phyloP scores from a whole-genome alignment of 2,888 invertebrate species.

The Monoplex corrugatus region DNA sequence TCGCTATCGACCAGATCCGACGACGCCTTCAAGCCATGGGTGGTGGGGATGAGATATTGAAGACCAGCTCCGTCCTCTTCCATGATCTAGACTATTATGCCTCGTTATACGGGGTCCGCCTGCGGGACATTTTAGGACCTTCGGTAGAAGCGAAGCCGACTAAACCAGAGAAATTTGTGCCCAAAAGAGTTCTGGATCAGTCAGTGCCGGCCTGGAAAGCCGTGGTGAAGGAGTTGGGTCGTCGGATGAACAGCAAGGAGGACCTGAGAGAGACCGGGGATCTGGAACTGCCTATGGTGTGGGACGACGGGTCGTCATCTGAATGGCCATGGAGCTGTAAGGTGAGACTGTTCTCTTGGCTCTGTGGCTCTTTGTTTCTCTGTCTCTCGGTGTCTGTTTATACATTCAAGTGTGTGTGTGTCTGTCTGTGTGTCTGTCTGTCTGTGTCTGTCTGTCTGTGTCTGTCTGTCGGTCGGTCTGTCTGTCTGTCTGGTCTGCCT shows the following conservation, averaged over 20 bases:
- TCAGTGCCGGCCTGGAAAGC: conserved; percentile 15
- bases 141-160: background rate
- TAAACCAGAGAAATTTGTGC: background rate
- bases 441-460: background rate
- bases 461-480: background rate
- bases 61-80: conserved; percentile 56
- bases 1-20: conserved; percentile 60
- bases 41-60: conserved; percentile 29
- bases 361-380: background rate
- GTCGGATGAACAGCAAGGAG: conserved; percentile 38
- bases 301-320: background rate
- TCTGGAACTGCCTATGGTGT: conserved; percentile 12
- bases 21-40: conserved; percentile 39
- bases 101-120: conserved; percentile 60
- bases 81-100: conserved; percentile 68
- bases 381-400: background rate
- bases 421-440: background rate
- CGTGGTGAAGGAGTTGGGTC: conserved; percentile 39
- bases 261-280: conserved; percentile 20
- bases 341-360: conserved; percentile 2
- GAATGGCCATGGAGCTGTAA: conserved; percentile 45
- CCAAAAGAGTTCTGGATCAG: conserved; percentile 18
- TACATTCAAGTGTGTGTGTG: background rate
- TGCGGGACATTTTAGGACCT: conserved; percentile 52
- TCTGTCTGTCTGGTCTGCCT: too few relatives aligned